A percentile compares a stretch with the other conserved stretches of the same genome.
These are phyloP conservation scores for Eucera pruinosa DNA, from an alignment of 2,888 invertebrate genomes.

Conservation along the genomic window DNA sequence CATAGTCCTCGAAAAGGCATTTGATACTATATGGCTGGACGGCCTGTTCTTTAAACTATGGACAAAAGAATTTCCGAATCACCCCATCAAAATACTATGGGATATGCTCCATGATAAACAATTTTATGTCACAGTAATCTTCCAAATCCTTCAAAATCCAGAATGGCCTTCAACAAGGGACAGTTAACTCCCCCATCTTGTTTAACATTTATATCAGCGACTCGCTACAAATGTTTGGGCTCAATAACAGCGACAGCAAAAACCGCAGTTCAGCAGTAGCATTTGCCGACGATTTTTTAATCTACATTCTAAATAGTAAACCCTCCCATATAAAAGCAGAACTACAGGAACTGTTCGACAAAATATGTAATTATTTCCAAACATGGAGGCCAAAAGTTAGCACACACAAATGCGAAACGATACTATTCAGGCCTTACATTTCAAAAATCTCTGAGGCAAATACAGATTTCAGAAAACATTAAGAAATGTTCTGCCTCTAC, in stretches of 20 bases:
- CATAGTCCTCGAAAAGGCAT: conserved; percentile 27
- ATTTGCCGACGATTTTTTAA: conserved; percentile 47
- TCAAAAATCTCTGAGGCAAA: neutral
- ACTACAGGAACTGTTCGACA: conserved; percentile 24
- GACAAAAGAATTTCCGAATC: conserved; percentile 35
- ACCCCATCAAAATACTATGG: conserved; percentile 22
- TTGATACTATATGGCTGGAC: conserved; percentile 49
- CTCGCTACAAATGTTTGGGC: conserved; percentile 3
- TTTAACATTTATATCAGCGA: conserved; percentile 18
- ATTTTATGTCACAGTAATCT: neutral
- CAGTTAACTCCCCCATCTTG: neutral
- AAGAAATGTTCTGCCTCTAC: no score
- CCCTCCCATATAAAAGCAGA: neutral
- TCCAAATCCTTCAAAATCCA: neutral
- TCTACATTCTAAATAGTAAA: conserved; percentile 3
- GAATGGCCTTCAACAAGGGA: conserved; percentile 5
- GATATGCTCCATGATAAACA: conserved; percentile 31
- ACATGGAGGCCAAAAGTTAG: neutral
- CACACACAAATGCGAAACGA: neutral
- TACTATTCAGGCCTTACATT: neutral
- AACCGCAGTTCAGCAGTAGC: conserved; percentile 24
- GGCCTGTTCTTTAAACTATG: conserved; percentile 42
- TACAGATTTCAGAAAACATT: no score
- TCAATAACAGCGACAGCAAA: conserved; percentile 5
- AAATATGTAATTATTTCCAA: conserved; percentile 13